phyloP scores from a whole-genome alignment of 2,888 invertebrate species.

The Poecilobothrus nobilitatus region DNA sequence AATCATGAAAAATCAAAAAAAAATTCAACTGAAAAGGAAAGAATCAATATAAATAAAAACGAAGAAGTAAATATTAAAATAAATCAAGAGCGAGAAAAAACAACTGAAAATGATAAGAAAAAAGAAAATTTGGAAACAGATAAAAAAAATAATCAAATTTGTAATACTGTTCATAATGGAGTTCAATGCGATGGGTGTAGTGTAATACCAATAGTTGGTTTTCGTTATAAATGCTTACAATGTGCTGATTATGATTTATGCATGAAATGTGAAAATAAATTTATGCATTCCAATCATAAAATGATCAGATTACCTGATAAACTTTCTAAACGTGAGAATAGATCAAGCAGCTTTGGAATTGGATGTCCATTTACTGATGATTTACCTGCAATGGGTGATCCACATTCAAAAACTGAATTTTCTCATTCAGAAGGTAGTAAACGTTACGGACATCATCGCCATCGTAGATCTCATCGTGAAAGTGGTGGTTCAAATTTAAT shows the following conservation, averaged over 20 bases:
- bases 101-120: background rate
- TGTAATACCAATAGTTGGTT: constrained; percentile 52
- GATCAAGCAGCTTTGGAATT: background rate
- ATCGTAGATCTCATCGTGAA: background rate
- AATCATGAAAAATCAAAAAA: constrained; percentile 14
- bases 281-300: constrained; percentile 64
- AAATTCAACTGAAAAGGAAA: constrained; percentile 13
- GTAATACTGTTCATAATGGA: constrained; percentile 45
- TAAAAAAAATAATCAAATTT: background rate
- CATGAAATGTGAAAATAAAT: constrained; percentile 57
- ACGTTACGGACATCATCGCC: background rate
- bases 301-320: constrained; percentile 61
- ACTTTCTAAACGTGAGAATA: background rate
- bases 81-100: background rate
- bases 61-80: background rate
- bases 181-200: constrained; percentile 71
- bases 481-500: constrained; percentile 25
- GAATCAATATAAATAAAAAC: background rate
- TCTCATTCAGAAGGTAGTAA: background rate
- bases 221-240: constrained; percentile 75
- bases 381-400: background rate
- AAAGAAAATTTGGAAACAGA: constrained; percentile 26
- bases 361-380: background rate
- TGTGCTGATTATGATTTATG: constrained; percentile 80
- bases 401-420: background rate